A percentile compares a stretch with the other conserved stretches of the same genome.
Evolutionary conservation across 35 echinoderm and acorn worm genomes (phyloP).

Genomic region (Amphiura filiformis): DNA sequence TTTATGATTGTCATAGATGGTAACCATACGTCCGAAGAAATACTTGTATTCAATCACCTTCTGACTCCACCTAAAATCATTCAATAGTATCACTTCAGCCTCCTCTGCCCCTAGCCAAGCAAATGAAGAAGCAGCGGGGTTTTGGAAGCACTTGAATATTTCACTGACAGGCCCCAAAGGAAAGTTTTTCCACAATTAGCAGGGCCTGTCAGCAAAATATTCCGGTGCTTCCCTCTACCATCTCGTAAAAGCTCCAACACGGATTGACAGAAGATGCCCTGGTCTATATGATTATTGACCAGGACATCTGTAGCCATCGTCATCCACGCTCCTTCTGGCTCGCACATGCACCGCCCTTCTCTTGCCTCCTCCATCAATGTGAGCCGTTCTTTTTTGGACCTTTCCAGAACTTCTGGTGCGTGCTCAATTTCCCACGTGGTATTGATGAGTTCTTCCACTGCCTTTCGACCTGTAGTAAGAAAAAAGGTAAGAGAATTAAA

Average conservation of each 20-base stretch:
- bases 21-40: too few species aligned
- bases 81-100: conserved; percentile 20
- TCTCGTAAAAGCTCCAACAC: neutral
- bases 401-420: neutral
- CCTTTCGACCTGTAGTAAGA: neutral
- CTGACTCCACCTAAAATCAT: conserved; percentile 35
- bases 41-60: too few species aligned
- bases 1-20: too few species aligned
- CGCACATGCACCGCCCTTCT: neutral
- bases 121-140: conserved; percentile 26
- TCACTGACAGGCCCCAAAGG: neutral
- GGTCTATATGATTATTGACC: neutral
- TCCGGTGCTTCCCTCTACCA: conserved; percentile 23
- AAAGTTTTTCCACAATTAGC: conserved; percentile 50
- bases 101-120: conserved; percentile 32
- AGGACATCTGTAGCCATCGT: neutral
- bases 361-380: neutral
- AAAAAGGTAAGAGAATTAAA: neutral
- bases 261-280: neutral
- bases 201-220: conserved; percentile 31
- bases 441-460: neutral
- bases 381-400: neutral
- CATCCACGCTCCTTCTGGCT: neutral
- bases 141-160: conserved; percentile 15
- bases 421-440: neutral